Percentiles rank a stretch among this genome's conserved stretches.
Conservation (phyloP, 2,113 vertebrate genomes). For the Spea multiplicata region DNA sequence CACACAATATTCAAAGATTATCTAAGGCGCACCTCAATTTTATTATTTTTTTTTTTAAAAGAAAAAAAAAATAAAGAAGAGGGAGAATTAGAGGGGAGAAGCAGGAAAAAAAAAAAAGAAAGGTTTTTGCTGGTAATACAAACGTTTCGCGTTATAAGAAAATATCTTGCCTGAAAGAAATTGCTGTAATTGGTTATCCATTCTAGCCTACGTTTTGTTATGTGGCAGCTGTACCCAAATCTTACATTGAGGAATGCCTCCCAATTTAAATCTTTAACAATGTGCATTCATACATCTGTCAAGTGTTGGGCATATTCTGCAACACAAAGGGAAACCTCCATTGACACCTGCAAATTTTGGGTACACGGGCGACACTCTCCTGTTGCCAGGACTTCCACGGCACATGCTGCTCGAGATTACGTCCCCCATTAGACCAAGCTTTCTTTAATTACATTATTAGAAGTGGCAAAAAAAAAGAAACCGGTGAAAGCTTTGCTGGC, state of each 20-base stretch:
- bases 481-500: neutral
- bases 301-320: constrained; percentile 31
- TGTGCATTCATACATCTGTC: constrained; percentile 43
- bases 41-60: too few species aligned
- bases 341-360: constrained; percentile 31
- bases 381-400: constrained; percentile 13
- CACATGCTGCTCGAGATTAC: constrained; percentile 6
- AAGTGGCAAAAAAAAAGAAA: neutral
- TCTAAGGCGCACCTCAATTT: constrained; percentile 17
- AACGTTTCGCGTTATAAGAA: constrained; percentile 50
- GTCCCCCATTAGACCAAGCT: neutral
- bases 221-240: constrained; percentile 37
- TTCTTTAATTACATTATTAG: constrained; percentile 12
- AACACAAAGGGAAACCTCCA: constrained; percentile 20
- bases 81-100: constrained; percentile 9
- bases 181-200: constrained; percentile 37
- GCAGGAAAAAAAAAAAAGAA: neutral
- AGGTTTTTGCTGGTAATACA: constrained; percentile 40
- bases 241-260: constrained; percentile 18
- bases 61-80: constrained; percentile 47
- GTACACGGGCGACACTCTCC: neutral
- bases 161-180: constrained; percentile 45
- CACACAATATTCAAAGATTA: constrained; percentile 61
- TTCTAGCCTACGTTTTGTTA: constrained; percentile 35
- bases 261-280: constrained; percentile 42